A percentile compares a stretch with the other conserved stretches of the same genome.
Conservation (phyloP, 2,888 invertebrate genomes). For the Alloplasta piceator region DNA sequence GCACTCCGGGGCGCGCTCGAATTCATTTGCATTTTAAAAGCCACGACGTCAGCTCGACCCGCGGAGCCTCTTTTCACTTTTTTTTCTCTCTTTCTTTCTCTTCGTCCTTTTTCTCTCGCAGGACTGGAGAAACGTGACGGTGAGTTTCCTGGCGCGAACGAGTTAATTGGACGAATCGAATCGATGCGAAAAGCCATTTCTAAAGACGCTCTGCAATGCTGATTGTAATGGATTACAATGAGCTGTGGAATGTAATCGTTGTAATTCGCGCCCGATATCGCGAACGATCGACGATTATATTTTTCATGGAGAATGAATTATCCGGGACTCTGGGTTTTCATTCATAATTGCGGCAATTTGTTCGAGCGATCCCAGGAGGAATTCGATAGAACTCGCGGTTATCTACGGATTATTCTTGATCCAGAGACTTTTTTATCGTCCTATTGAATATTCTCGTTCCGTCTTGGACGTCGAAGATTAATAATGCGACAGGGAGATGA, state of each 20-base stretch:
- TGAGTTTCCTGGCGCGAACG: conserved; percentile 62
- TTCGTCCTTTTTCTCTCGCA: conserved; percentile 66
- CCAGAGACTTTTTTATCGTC: conserved; percentile 29
- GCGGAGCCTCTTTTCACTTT: conserved; percentile 41
- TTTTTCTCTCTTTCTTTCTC: conserved; percentile 27
- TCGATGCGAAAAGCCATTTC: conserved; percentile 48
- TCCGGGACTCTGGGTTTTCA: background rate
- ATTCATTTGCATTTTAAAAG: conserved; percentile 79
- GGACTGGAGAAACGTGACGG: conserved; percentile 61
- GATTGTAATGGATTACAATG: conserved; percentile 11
- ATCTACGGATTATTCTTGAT: background rate
- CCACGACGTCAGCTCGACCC: conserved; percentile 45
- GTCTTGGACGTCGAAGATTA: background rate
- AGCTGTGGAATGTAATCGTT: background rate
- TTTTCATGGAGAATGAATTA: too few relatives aligned
- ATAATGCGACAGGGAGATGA: background rate
- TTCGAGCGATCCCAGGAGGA: conserved; percentile 74
- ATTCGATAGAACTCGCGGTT: conserved; percentile 62
- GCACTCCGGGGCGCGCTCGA: conserved; percentile 50
- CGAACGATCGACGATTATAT: background rate
- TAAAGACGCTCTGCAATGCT: too few relatives aligned
- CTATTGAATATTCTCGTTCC: background rate
- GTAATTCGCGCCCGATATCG: conserved; percentile 1
- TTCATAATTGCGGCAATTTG: conserved; percentile 78
- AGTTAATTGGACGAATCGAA: conserved; percentile 76